Evolutionary conservation across 2,888 invertebrate species (phyloP).

Genomic region (Lasioglossum figueresi): DNA sequence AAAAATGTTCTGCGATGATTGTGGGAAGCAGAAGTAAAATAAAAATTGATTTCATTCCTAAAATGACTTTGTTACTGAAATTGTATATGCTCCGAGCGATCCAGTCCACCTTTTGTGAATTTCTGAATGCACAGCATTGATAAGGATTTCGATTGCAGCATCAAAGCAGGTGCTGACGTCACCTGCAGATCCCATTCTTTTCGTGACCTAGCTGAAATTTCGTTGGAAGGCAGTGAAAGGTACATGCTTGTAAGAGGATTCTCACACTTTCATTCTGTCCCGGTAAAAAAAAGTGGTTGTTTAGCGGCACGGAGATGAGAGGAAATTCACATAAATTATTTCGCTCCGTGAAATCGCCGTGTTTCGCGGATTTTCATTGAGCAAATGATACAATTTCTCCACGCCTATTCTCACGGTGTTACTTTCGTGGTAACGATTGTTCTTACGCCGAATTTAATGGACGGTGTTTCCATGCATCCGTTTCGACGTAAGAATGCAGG

Average conservation of each 20-base stretch:
- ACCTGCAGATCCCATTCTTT: neutral
- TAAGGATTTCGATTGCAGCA: slow-evolving; percentile 3
- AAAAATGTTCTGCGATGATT: too few relatives aligned
- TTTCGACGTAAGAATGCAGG: neutral
- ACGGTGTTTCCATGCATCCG: neutral
- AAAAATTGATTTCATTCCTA: too few relatives aligned
- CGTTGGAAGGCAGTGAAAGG: slow-evolving; percentile 55
- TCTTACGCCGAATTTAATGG: neutral
- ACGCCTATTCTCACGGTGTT: slow-evolving; percentile 56
- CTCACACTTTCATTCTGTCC: slow-evolving; percentile 77
- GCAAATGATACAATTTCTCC: slow-evolving; percentile 68
- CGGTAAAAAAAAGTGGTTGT: slow-evolving; percentile 38
- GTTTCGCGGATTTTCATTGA: slow-evolving; percentile 53
- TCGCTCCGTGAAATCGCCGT: slow-evolving; percentile 58
- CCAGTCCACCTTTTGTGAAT: neutral
- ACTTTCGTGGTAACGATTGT: slow-evolving; percentile 36
- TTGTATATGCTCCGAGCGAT: neutral
- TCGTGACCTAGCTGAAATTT: slow-evolving; percentile 28
- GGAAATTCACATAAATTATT: slow-evolving; percentile 75
- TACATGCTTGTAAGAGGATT: slow-evolving; percentile 67
- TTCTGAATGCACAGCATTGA: neutral
- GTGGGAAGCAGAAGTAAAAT: too few relatives aligned
- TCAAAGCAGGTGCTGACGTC: neutral
- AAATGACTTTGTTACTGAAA: neutral
- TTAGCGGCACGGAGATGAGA: slow-evolving; percentile 48